Base-by-base conservation (phyloP, 2,797 vertebrate species). In the Cottoperca gobio region DNA sequence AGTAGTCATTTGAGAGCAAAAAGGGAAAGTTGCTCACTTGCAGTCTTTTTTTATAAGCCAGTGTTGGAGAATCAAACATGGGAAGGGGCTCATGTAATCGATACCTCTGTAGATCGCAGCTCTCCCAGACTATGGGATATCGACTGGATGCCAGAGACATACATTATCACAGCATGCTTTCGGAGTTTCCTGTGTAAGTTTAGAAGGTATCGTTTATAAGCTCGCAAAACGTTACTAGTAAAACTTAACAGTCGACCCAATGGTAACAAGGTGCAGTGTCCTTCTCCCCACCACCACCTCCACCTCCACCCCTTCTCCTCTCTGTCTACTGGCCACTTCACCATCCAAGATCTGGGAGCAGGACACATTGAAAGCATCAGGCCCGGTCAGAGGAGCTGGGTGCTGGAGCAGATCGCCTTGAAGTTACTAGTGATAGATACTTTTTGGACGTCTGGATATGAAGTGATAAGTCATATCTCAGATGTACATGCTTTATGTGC, bases 221-320 rank as follows among this genome's bases (percentile, higher is more conserved):
- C 94, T 94, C 85, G 83, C 94, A 95, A 95, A 95, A 94, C 84
- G 92, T 91, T 81, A 88, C 92, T 91, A 86, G 92, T 96, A 91
- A 95, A 95, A 95, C 19, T 89, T 93, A 93, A 95, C 92, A 89
- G 93, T 93, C 89, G 92, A 93, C 92, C 92, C 93, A 85, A 83
- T 86, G 89, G 91, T 92, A 93, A 93, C 89, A 91, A 93, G 92
- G 90, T 92, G 89, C 90, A 89, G 89, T 75, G 84, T 83, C 78
- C 76, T 81, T 40, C 70, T 49, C 37, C 74, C n/a, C 68, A 43
- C 49, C 54, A 8, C 17, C 43, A 4, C 58, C 37, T 21, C 55
- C 53, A 31, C 35, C 59, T 7, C 63, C 46, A 39, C 26, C 46
- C 50, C 63, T 14, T n/a, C 62, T 62, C 65, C 76, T 60, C 62